phyloP scores from a whole-genome alignment of 2,888 invertebrate genomes.

The Eulithis prunata region DNA sequence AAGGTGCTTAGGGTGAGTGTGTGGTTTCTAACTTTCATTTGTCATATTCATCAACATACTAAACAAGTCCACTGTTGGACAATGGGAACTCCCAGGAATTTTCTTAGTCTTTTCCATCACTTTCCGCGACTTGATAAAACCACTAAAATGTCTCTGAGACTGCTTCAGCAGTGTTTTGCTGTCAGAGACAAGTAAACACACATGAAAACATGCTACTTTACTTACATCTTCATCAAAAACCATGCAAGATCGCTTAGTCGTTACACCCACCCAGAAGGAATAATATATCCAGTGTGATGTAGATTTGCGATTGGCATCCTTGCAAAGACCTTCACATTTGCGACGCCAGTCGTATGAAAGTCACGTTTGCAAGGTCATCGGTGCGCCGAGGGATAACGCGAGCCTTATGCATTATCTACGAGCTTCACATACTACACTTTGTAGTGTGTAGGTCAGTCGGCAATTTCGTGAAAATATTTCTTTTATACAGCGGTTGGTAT shows the following conservation, averaged over 20 bases:
- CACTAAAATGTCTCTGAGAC: too few relatives aligned
- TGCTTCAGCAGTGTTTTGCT: too few relatives aligned
- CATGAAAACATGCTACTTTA: too few relatives aligned
- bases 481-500: background rate
- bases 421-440: conserved; percentile 10
- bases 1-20: conserved; percentile 95
- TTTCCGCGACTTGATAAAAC: too few relatives aligned
- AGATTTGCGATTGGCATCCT: conserved; percentile 27
- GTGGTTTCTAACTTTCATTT: background rate
- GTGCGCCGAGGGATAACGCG: conserved; percentile 32
- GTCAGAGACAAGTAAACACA: too few relatives aligned
- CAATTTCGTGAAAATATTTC: background rate
- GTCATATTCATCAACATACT: background rate
- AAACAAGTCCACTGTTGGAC: background rate
- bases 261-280: conserved; percentile 1
- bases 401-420: conserved; percentile 27
- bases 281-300: conserved; percentile 13
- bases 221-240: too few relatives aligned
- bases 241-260: too few relatives aligned
- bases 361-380: conserved; percentile 40
- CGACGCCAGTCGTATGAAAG: conserved; percentile 34
- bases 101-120: background rate
- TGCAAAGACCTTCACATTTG: conserved; percentile 40
- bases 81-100: background rate
- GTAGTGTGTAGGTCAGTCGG: background rate